phyloP scores from a whole-genome alignment of 1,140 invertebrate genomes.

The Helicoverpa zea region DNA sequence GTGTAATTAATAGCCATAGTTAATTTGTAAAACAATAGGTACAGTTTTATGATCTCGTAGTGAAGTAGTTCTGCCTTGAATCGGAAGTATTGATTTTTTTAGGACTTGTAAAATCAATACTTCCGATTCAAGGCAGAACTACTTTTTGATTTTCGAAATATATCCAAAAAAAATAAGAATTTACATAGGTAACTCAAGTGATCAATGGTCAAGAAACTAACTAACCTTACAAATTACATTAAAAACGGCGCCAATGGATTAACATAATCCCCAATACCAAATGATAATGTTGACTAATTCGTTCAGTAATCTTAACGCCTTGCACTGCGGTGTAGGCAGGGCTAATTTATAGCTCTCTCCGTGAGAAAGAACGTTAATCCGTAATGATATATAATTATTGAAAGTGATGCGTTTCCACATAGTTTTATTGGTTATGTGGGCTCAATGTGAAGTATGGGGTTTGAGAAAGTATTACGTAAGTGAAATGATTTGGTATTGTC shows the following conservation, averaged over 20 bases:
- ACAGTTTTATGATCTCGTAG: too few species aligned
- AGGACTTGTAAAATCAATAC: too few species aligned
- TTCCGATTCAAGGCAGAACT: too few species aligned
- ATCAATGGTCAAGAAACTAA: not conserved
- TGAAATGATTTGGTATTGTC: not conserved
- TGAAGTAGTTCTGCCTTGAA: too few species aligned
- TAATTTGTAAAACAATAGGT: too few species aligned
- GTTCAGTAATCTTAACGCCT: constrained; percentile 36
- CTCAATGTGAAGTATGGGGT: constrained; percentile 1
- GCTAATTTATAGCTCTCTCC: constrained; percentile 32
- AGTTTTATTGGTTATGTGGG: not conserved
- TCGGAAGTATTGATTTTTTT: too few species aligned
- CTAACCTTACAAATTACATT: constrained; percentile 29
- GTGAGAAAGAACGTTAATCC: constrained; percentile 31
- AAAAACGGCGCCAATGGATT: constrained; percentile 38
- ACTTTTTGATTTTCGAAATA: too few species aligned
- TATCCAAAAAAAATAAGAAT: too few species aligned
- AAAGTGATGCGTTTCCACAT: constrained; percentile 19
- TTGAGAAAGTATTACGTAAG: not conserved
- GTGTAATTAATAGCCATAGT: too few species aligned
- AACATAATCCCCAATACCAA: constrained; percentile 13
- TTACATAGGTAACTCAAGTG: not conserved
- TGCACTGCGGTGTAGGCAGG: constrained; percentile 25
- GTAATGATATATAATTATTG: constrained; percentile 32
- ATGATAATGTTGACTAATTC: constrained; percentile 47